Evolutionary conservation across 2,113 vertebrate species (phyloP).

Genomic region (Alexandromys fortis): DNA sequence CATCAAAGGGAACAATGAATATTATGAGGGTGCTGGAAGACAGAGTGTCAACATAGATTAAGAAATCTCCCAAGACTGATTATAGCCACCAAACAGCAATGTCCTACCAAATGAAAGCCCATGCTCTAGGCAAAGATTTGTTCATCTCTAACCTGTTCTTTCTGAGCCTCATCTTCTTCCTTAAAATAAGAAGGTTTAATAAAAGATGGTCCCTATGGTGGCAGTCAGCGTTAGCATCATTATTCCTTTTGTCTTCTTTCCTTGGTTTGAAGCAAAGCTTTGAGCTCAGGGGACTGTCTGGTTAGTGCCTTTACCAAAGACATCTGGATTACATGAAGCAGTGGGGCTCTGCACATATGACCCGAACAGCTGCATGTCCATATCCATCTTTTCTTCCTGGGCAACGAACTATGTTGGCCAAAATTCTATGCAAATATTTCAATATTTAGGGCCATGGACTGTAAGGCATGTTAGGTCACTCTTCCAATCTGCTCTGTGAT

Average conservation of each 20-base stretch:
- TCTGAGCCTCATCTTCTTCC: neutral
- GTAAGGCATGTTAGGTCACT: neutral
- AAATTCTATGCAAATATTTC: conserved; percentile 35
- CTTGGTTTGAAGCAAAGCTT: conserved; percentile 18
- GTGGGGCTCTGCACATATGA: neutral
- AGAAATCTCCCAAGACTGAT: neutral
- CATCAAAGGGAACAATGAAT: neutral
- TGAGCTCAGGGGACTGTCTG: neutral
- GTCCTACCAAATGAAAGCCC: conserved; percentile 11
- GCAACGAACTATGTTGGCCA: conserved; percentile 6
- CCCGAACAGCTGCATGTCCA: neutral
- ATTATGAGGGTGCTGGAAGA: neutral
- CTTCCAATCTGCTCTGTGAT: conserved; percentile 30
- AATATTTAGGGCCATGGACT: neutral
- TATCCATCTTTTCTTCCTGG: conserved; percentile 47
- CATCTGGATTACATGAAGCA: neutral
- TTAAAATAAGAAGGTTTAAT: conserved; percentile 50
- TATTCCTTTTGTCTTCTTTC: neutral
- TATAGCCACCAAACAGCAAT: neutral
- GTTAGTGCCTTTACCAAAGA: conserved; percentile 20
- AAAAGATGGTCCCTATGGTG: conserved; percentile 24
- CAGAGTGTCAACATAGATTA: neutral
- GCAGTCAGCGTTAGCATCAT: neutral
- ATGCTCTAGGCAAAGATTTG: conserved; percentile 6
- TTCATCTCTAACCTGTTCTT: conserved; percentile 31